Evolutionary conservation across 2,113 vertebrate species (phyloP).

Genomic region (Ondatra zibethicus): DNA sequence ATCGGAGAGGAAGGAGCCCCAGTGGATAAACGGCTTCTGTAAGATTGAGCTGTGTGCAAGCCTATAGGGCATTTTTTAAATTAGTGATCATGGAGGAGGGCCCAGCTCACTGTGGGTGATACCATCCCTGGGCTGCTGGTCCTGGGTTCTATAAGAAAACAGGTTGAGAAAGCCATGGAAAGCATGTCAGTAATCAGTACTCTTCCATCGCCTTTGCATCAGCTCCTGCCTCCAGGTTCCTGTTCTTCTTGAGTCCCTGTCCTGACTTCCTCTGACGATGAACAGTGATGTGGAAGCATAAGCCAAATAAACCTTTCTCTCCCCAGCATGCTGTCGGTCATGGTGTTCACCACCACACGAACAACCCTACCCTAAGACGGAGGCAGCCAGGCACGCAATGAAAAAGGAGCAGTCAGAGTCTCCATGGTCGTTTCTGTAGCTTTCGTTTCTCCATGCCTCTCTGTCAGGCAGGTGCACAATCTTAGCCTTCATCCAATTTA

Average conservation of each 20-base stretch:
- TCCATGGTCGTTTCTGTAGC: accelerated
- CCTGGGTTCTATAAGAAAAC: background rate
- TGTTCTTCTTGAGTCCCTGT: background rate
- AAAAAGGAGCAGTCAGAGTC: background rate
- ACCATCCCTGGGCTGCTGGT: background rate
- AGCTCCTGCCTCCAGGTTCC: background rate
- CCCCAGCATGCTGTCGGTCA: background rate
- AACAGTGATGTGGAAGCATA: background rate
- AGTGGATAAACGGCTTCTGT: too few relatives aligned
- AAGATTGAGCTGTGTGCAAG: too few relatives aligned
- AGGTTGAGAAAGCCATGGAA: background rate
- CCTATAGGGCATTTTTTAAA: too few relatives aligned
- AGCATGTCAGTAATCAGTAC: background rate
- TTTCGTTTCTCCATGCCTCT: accelerated
- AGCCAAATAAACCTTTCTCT: background rate
- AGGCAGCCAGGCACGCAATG: background rate
- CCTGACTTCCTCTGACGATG: background rate
- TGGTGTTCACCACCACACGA: too few relatives aligned
- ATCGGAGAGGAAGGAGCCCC: too few relatives aligned
- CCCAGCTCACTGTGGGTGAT: background rate
- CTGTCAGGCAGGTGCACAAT: accelerated
- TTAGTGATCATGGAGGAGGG: too few relatives aligned
- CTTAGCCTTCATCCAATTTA: accelerated
- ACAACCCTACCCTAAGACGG: background rate
- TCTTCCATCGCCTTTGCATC: background rate